These are phyloP conservation scores for Lordiphosa collinella DNA, from an alignment of 1,140 invertebrate genomes.

Conservation along the genomic window DNA sequence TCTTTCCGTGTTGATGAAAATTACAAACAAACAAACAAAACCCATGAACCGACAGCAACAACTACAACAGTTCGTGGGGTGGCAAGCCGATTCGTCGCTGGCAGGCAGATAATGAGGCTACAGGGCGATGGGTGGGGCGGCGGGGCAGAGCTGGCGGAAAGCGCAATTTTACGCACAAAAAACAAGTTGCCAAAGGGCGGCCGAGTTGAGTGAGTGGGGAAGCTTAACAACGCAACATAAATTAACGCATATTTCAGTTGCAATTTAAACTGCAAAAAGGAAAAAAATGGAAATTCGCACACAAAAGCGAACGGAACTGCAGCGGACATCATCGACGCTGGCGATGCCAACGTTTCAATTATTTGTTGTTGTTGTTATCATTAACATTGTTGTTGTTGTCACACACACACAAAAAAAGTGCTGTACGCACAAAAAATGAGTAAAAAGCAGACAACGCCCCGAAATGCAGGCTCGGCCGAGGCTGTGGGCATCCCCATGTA, in stretches of 20 bases:
- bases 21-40: constrained; percentile 24
- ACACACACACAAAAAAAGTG: constrained; percentile 59
- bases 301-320: constrained; percentile 55
- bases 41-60: not conserved
- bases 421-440: constrained; percentile 68
- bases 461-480: constrained; percentile 1
- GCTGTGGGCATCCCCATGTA: constrained; percentile 34
- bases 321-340: constrained; percentile 30
- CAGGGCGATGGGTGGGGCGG: not conserved
- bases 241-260: constrained; percentile 76
- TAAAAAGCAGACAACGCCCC: constrained; percentile 67
- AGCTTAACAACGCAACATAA: constrained; percentile 75
- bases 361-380: constrained; percentile 38
- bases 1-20: constrained; percentile 20
- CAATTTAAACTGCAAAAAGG: constrained; percentile 46
- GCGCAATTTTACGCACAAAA: constrained; percentile 50
- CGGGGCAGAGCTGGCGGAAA: constrained; percentile 10
- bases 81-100: constrained; percentile 37
- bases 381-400: constrained; percentile 33
- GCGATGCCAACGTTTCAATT: constrained; percentile 46
- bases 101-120: constrained; percentile 42
- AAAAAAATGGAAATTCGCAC: constrained; percentile 40
- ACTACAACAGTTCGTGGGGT: constrained; percentile 10
- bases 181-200: constrained; percentile 13
- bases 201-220: not conserved